A percentile compares a stretch with the other conserved stretches of the same genome.
phyloP scores from a whole-genome alignment of 2,888 invertebrate species.

The Ectemnius cavifrons region DNA sequence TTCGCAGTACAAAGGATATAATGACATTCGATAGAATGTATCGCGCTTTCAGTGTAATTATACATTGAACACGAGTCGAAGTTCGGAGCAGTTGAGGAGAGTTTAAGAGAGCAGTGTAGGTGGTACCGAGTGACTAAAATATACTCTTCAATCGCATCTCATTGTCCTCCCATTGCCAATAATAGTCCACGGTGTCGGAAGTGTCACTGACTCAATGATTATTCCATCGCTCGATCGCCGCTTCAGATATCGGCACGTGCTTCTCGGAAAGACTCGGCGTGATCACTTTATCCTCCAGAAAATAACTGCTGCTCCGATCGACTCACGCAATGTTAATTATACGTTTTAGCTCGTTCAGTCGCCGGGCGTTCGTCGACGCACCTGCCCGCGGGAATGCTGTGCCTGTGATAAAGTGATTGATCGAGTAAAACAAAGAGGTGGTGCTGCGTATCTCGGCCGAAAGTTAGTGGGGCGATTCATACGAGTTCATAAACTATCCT shows the following conservation, averaged over 20 bases:
- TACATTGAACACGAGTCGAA: too few species aligned
- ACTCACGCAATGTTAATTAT: constrained; percentile 52
- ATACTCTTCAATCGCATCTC: constrained; percentile 4
- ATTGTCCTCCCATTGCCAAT: constrained; percentile 14
- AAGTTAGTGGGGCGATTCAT: too few species aligned
- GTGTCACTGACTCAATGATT: constrained; percentile 19
- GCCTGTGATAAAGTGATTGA: constrained; percentile 26
- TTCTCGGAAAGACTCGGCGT: constrained; percentile 21
- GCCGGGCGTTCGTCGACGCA: constrained; percentile 30
- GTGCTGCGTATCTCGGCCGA: not conserved
- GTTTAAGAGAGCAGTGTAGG: too few species aligned
- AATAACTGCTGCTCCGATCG: constrained; percentile 4
- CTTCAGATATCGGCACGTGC: constrained; percentile 41
- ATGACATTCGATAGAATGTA: too few species aligned
- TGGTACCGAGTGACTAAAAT: too few species aligned
- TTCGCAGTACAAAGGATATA: too few species aligned
- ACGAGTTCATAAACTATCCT: too few species aligned
- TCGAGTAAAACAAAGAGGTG: constrained; percentile 13
- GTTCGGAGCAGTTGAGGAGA: too few species aligned
- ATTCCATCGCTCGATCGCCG: too few species aligned
- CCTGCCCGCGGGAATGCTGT: constrained; percentile 37
- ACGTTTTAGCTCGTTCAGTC: constrained; percentile 41
- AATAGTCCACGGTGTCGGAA: constrained; percentile 25
- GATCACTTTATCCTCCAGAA: not conserved
- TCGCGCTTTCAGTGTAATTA: too few species aligned